Base-by-base conservation (phyloP, 2,888 invertebrate genomes). In the Oscheius myriophilus region DNA sequence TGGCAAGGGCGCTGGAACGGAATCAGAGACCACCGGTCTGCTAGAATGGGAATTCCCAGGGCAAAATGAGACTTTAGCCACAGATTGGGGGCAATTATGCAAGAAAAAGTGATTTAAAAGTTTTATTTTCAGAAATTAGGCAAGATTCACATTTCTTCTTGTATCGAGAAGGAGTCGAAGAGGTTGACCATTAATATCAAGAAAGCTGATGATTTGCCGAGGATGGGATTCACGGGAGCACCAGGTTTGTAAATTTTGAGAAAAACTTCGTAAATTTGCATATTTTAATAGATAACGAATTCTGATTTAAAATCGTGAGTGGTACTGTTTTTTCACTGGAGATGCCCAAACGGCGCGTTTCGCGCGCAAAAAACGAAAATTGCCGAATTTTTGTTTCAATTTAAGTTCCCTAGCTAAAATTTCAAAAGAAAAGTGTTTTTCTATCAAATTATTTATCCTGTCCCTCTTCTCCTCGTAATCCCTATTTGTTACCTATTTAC, bases 171-270 rank as follows among this genome's bases (percentile, higher is more conserved):
- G 21, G 86, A 86, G 25, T 84, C 86, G 14, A 84, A 86, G 41
- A 75, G 86, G 18, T 76, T 89, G 45, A 84, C 86, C 0, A 85
- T 88, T 46, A 86, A 86, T 45, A 75, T 88, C 14, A 82, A 86
- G n/a, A 87, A 88, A 75, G 88, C 86, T 0, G 87, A 87, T 33
- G 86, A 87, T 52, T 80, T 89, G 33, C 88, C 88, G 0, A 84
- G 87, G 45, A 87, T 87, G 71, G 87, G 87, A 41, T 82, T 88
- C 12, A 87, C 87, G 14, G 88, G 88, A n/a, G 83, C 88, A 1
- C 88, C 88, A 70, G 87, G 88, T 88, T n/a, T n/a, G n/a, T n/a
- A n/a, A n/a, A n/a, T n/a, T n/a, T n/a, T n/a, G n/a, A 73, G 69
- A 68, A 43, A 12, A 14, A 43, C 11, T 14, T 11, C 43, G 11